phyloP scores from a whole-genome alignment of 2,888 invertebrate genomes.

The Nymphalis c-album region DNA sequence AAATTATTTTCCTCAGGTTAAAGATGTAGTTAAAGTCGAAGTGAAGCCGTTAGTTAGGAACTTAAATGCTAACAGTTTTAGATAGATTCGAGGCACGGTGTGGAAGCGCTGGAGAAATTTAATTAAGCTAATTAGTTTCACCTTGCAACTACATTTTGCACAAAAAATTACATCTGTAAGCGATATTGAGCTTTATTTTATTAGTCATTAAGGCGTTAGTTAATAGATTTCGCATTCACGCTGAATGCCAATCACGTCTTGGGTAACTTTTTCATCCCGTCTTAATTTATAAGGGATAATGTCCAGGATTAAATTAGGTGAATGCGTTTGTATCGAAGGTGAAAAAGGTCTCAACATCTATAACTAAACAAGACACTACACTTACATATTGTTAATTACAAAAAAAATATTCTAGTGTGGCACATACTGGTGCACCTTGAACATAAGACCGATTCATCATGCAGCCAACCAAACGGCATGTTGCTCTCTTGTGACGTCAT shows the following conservation, averaged over 20 bases:
- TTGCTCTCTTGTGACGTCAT: no score
- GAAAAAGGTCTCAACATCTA: conserved; percentile 17
- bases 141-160: conserved; percentile 52
- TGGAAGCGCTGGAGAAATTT: conserved; percentile 61
- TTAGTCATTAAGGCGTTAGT: not conserved
- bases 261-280: conserved; percentile 32
- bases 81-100: conserved; percentile 66
- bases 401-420: no score
- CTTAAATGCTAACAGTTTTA: conserved; percentile 67
- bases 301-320: conserved; percentile 49
- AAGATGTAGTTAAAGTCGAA: conserved; percentile 2
- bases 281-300: conserved; percentile 51
- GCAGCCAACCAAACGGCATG: no score
- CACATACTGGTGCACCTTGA: no score
- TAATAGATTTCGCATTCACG: conserved; percentile 21
- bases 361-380: not conserved
- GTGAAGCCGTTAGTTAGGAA: conserved; percentile 54
- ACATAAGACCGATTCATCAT: no score
- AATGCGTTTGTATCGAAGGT: conserved; percentile 39
- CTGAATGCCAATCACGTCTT: conserved; percentile 36
- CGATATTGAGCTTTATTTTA: conserved; percentile 6
- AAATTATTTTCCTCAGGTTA: conserved; percentile 3
- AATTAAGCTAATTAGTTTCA: conserved; percentile 74
- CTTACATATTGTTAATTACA: not conserved
- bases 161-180: conserved; percentile 12